Base-by-base conservation (phyloP, 2,888 invertebrate genomes). In the Coronaproctus castanopsis region DNA sequence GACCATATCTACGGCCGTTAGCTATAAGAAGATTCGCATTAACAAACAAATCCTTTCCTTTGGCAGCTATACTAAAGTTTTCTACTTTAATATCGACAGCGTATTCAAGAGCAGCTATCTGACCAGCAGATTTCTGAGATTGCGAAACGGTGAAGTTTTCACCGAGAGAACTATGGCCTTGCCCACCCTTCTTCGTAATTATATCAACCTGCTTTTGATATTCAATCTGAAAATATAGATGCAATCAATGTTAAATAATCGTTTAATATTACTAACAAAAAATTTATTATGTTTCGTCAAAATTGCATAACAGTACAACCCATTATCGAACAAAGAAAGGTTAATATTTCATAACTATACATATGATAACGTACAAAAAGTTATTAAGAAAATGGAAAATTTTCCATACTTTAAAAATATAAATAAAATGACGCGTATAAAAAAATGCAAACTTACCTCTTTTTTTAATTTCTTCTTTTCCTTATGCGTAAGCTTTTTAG, bases 31-130 rank as follows among this genome's bases (percentile, higher is more conserved):
- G 75, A 71, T 83, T 89, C 0, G 98, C 96, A 72, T 98, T 97
- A 36, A 92, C 86, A 72, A 99, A 97, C 54, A 98, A 76, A 70
- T 96, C 92, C 68, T 98, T 92, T 59, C 98, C 98, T 72, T 92
- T 88, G 0, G 98, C 98, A 21, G 91, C 82, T 66, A 99, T 98
- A 61, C 92, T 92, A 71, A 98, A 98, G 72, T 92, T 95, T 69
- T 98, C 97, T 36, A 68, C 88, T 78, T 97, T 97, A 57, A 98
- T 97, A 71, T 97, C 97, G 14, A 92, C 87, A 1, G 96, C 93
- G 71, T 91, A 87, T 70, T 97, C 96, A 65, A 88, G 69, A 48
- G 86, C 83, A 51, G 82, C 81, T 73, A 84, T 79, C 69, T 87
- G 84, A 55, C 73, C 73, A 57, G 73, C 74, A 48, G 75, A 82